These are phyloP conservation scores for Excalfactoria chinensis DNA, from an alignment of 2,113 vertebrate genomes.

Conservation along the genomic window DNA sequence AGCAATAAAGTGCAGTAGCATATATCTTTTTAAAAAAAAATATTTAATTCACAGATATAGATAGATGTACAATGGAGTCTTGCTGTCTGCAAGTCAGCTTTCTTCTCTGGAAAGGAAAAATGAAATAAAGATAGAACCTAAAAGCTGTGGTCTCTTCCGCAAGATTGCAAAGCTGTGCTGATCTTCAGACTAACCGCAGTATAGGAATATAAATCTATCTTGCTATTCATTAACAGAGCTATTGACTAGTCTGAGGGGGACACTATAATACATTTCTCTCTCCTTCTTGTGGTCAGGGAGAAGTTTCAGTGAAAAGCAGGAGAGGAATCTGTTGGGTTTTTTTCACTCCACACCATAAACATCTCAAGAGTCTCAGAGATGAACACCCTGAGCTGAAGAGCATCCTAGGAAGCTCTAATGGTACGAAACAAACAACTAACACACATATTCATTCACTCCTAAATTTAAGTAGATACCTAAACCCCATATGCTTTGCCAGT, in stretches of 20 bases:
- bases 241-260: background rate
- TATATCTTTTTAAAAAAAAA: background rate
- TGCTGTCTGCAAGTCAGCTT: background rate
- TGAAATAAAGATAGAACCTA: background rate
- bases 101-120: background rate
- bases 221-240: background rate
- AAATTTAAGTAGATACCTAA: background rate
- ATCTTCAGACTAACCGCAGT: background rate
- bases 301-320: background rate
- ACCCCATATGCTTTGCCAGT: fast-evolving
- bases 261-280: background rate
- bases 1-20: background rate
- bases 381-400: background rate
- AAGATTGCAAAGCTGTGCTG: background rate
- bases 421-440: background rate
- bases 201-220: background rate
- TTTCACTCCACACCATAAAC: background rate
- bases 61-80: fast-evolving
- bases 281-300: background rate
- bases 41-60: background rate
- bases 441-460: background rate
- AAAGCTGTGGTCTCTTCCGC: background rate
- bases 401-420: background rate
- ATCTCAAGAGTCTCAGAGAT: background rate
- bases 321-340: background rate